Evolutionary conservation across 2,888 invertebrate species (phyloP).

Genomic region (Caenorhabditis imperialis): DNA sequence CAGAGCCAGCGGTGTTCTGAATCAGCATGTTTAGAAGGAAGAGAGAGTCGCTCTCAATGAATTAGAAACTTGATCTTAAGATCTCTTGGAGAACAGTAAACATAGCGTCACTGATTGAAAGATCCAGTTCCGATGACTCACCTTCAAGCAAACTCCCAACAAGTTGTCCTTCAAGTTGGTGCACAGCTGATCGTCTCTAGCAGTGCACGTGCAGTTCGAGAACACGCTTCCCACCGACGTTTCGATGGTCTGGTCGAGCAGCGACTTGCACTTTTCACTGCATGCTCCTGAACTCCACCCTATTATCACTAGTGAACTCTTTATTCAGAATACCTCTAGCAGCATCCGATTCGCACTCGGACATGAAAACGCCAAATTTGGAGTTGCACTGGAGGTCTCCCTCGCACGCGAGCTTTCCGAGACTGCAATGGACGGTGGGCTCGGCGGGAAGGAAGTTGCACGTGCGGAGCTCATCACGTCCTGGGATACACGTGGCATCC

Average conservation of each 20-base stretch:
- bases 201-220: slow-evolving; percentile 74
- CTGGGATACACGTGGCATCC: slow-evolving; percentile 76
- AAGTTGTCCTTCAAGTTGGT: slow-evolving; percentile 69
- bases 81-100: neutral
- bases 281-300: slow-evolving; percentile 62
- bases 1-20: slow-evolving; percentile 45
- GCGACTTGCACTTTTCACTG: slow-evolving; percentile 67
- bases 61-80: no score
- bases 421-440: slow-evolving; percentile 73
- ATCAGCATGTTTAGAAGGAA: neutral
- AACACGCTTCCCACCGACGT: slow-evolving; percentile 61
- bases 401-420: slow-evolving; percentile 77
- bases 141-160: slow-evolving; percentile 67
- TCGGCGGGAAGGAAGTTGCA: slow-evolving; percentile 75
- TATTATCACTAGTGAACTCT: neutral
- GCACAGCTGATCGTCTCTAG: slow-evolving; percentile 76
- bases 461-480: slow-evolving; percentile 72
- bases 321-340: slow-evolving; percentile 46
- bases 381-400: slow-evolving; percentile 77
- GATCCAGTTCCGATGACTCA: no score
- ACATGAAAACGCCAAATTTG: slow-evolving; percentile 76
- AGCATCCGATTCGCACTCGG: slow-evolving; percentile 77
- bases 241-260: slow-evolving; percentile 54
- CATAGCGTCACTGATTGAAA: no score
- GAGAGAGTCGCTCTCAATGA: neutral